These are phyloP conservation scores for Zaprionus camerounensis DNA, from an alignment of 1,140 invertebrate species.

Conservation along the genomic window DNA sequence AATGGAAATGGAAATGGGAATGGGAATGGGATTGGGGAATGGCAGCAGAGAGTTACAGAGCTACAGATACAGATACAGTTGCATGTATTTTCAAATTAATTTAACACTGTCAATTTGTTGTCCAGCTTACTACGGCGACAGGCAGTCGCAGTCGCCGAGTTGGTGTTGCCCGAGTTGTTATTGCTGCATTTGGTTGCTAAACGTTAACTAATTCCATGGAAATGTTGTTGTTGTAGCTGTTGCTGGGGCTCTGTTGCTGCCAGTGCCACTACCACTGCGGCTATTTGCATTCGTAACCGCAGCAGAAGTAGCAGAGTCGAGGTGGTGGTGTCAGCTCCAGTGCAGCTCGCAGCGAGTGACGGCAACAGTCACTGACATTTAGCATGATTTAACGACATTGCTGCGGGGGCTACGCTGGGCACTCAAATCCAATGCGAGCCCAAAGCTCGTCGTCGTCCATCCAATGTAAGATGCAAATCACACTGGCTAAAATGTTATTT, in stretches of 20 bases:
- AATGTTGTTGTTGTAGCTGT: slow-evolving; percentile 42
- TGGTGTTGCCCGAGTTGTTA: slow-evolving; percentile 36
- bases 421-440: slow-evolving; percentile 58
- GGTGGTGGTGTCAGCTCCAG: slow-evolving; percentile 38
- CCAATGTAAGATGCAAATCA: slow-evolving; percentile 77
- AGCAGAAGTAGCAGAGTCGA: slow-evolving; percentile 31
- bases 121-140: slow-evolving; percentile 62
- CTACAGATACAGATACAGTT: slow-evolving; percentile 37
- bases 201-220: slow-evolving; percentile 82
- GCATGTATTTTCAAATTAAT: slow-evolving; percentile 82
- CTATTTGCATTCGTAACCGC: slow-evolving; percentile 76
- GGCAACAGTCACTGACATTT: slow-evolving; percentile 74
- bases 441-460: slow-evolving; percentile 13
- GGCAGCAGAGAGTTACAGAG: slow-evolving; percentile 15
- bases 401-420: slow-evolving; percentile 44
- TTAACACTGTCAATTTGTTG: slow-evolving; percentile 82
- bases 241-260: slow-evolving; percentile 30
- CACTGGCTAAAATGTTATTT: slow-evolving; percentile 70
- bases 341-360: slow-evolving; percentile 52
- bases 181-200: slow-evolving; percentile 68
- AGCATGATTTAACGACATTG: slow-evolving; percentile 81
- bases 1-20: slow-evolving; percentile 38
- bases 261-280: slow-evolving; percentile 25
- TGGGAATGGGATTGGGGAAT: slow-evolving; percentile 10
- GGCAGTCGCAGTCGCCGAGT: slow-evolving; percentile 28